Percentiles rank a stretch among this genome's conserved stretches.
Evolutionary conservation across 2,113 vertebrate genomes (phyloP).

Genomic region (Elgaria multicarinata): DNA sequence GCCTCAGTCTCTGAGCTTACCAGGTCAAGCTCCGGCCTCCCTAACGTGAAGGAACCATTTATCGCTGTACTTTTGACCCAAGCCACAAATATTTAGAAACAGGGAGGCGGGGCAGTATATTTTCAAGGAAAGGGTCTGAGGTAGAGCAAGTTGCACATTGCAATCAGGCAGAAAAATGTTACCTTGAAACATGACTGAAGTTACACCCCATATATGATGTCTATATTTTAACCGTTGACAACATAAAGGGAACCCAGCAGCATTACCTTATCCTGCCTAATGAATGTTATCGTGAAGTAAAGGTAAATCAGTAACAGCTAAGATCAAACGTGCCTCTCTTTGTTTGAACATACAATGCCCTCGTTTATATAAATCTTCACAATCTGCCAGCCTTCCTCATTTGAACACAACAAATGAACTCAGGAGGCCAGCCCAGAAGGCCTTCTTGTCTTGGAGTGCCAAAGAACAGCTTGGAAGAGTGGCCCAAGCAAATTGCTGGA

Average conservation of each 20-base stretch:
- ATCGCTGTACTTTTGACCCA: slow-evolving; percentile 39
- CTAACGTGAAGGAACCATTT: neutral
- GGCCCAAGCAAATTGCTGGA: slow-evolving; percentile 62
- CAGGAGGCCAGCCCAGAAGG: slow-evolving; percentile 44
- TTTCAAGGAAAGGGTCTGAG: slow-evolving; percentile 25
- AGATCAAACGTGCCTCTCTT: slow-evolving; percentile 76
- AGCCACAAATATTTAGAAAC: slow-evolving; percentile 40
- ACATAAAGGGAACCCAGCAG: slow-evolving; percentile 68
- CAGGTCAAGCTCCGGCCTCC: neutral
- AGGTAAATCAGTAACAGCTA: slow-evolving; percentile 77
- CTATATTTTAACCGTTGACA: slow-evolving; percentile 67
- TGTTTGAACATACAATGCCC: slow-evolving; percentile 73
- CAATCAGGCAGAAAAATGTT: slow-evolving; percentile 59
- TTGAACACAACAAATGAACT: slow-evolving; percentile 25
- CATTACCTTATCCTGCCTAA: slow-evolving; percentile 71
- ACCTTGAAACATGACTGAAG: slow-evolving; percentile 63
- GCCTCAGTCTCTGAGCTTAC: neutral
- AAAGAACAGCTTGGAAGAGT: slow-evolving; percentile 50
- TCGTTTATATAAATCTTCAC: slow-evolving; percentile 77
- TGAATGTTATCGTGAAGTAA: slow-evolving; percentile 76
- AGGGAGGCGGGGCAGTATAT: neutral
- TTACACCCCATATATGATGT: slow-evolving; percentile 53
- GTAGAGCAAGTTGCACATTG: slow-evolving; percentile 41
- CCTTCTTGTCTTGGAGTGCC: slow-evolving; percentile 59
- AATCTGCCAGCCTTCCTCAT: slow-evolving; percentile 51